phyloP scores from a whole-genome alignment of 2,797 vertebrate species.

The Mormyrops boulengeri region DNA sequence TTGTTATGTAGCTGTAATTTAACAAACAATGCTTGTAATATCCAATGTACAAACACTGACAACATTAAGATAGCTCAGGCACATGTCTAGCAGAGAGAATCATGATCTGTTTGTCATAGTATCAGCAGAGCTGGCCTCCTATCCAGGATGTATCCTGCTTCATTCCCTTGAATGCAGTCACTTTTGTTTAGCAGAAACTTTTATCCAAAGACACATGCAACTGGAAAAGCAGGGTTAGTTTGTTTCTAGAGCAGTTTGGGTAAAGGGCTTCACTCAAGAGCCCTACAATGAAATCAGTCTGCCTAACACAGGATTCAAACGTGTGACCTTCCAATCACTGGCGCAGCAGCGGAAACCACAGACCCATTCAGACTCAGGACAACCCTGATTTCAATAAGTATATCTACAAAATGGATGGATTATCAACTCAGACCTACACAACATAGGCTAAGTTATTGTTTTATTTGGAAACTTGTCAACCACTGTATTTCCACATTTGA shows the following conservation, averaged over 20 bases:
- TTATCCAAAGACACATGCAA: background rate
- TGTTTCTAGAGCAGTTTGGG: background rate
- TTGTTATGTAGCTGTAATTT: background rate
- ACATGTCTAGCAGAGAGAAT: background rate
- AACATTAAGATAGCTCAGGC: background rate
- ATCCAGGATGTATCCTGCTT: background rate
- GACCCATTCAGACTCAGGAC: background rate
- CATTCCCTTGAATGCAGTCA: background rate
- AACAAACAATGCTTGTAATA: background rate
- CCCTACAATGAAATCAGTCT: background rate
- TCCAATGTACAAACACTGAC: background rate
- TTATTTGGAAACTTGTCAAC: background rate
- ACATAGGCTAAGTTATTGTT: background rate
- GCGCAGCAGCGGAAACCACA: background rate
- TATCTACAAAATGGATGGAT: background rate
- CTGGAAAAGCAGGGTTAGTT: background rate
- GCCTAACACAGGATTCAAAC: background rate
- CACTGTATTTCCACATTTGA: background rate
- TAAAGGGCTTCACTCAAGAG: background rate
- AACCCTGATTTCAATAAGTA: background rate
- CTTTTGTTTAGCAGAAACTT: background rate
- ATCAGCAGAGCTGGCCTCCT: background rate
- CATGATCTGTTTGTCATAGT: background rate
- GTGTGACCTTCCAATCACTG: background rate
- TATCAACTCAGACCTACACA: background rate